Base-by-base conservation (phyloP, 2,888 invertebrate species). In the Noctuana brunneofusca region DNA sequence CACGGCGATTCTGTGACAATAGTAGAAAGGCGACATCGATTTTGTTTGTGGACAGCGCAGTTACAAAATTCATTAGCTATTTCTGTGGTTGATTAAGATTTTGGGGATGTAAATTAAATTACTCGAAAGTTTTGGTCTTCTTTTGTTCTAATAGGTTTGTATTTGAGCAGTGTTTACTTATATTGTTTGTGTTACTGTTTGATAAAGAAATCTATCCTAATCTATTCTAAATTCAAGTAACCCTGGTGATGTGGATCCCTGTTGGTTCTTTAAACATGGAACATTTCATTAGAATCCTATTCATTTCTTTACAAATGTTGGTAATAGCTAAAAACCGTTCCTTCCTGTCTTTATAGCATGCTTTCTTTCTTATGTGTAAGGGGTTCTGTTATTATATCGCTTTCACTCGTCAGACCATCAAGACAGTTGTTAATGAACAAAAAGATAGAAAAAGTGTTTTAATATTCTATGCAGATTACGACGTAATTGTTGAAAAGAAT, bases 401-500 rank as follows among this genome's bases (percentile, higher is more conserved):
- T 53, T 53, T 53, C 53, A 53, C 53, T 35, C 48, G 48, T 48
- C 48, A 48, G 11, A 20, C 20, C 38, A 3, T 20, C 11, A 18
- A n/a, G 16, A 32, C 30, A 16, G 16, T 52, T 16, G 52, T 30
- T 52, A 52, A 52, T 30, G 52, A 32, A 32, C 52, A 32, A 46
- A 48, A 18, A 53, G 20, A 22, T 8, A 35, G 1, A 53, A 53
- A 53, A 52, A 32, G 3, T n/a, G 20, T 8, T 38, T 52, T 53
- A 53, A 53, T 53, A 53, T 38, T 53, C 53, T 35, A 38, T 53
- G 35, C 22, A 32, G 38, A 53, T 53, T 53, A 53, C 20, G n/a
- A 53, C 20, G n/a, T 53, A 53, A 35, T n/a, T n/a, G 20, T 12
- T 16, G n/a, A 9, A 35, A 35, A 6, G 22, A 38, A 35, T 53